Evolutionary conservation across 2,797 vertebrate genomes (phyloP).

Genomic region (Pantherophis alleghaniensis): DNA sequence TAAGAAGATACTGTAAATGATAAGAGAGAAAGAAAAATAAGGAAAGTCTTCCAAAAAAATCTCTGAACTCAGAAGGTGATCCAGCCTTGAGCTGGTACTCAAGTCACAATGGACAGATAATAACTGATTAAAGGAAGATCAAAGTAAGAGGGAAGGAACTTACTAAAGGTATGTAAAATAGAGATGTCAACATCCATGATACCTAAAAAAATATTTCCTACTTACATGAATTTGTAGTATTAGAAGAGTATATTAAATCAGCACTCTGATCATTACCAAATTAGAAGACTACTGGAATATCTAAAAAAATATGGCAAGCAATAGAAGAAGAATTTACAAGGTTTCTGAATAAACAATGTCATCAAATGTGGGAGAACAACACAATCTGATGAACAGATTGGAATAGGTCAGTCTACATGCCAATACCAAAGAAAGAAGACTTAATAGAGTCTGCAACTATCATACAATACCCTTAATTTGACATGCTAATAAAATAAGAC

Average conservation of each 20-base stretch:
- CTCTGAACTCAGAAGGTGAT: background rate
- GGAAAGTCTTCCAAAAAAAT: background rate
- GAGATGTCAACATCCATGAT: background rate
- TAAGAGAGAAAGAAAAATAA: background rate
- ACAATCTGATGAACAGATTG: background rate
- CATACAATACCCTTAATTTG: background rate
- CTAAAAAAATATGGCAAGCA: background rate
- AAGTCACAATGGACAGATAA: background rate
- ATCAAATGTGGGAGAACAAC: background rate
- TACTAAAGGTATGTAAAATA: background rate
- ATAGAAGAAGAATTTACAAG: background rate
- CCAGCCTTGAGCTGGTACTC: background rate
- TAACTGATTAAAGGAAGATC: background rate
- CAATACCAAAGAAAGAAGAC: background rate
- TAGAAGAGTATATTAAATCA: background rate
- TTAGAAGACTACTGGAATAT: background rate
- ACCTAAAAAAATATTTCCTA: background rate
- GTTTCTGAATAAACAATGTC: background rate
- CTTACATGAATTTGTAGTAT: background rate
- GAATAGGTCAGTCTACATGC: background rate
- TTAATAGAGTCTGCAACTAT: background rate
- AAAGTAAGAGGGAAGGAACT: background rate
- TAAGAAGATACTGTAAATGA: background rate
- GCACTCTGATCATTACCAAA: background rate
- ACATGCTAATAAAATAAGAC: background rate